A percentile compares a stretch with the other conserved stretches of the same genome.
These are phyloP conservation scores for Pachliopta kotzebuea DNA, from an alignment of 2,888 invertebrate genomes.

Conservation along the genomic window DNA sequence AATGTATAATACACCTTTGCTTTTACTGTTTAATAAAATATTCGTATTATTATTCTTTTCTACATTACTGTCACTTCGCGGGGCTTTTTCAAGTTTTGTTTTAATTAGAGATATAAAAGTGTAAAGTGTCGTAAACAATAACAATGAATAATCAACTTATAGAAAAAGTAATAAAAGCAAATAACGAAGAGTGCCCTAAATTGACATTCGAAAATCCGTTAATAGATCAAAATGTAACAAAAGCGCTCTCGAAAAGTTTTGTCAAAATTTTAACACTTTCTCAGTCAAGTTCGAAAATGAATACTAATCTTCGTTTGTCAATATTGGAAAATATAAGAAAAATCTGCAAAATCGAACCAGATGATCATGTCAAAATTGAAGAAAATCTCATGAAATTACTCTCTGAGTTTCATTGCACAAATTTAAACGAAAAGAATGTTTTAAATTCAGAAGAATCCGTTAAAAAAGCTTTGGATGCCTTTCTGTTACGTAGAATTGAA, in stretches of 20 bases:
- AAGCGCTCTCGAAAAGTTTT: constrained; percentile 59
- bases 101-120: neutral
- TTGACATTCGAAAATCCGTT: constrained; percentile 59
- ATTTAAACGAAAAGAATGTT: constrained; percentile 34
- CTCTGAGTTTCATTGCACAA: constrained; percentile 46
- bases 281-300: constrained; percentile 47
- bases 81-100: no score
- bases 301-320: constrained; percentile 52
- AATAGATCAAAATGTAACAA: constrained; percentile 58
- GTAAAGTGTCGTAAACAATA: neutral
- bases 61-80: no score
- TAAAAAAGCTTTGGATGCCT: constrained; percentile 54
- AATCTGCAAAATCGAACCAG: constrained; percentile 54
- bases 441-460: constrained; percentile 30
- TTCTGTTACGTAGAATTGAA: constrained; percentile 52
- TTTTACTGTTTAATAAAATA: no score
- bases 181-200: constrained; percentile 50
- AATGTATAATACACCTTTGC: no score
- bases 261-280: constrained; percentile 57
- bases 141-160: constrained; percentile 61
- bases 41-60: no score
- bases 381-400: constrained; percentile 49
- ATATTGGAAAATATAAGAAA: constrained; percentile 60
- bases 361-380: constrained; percentile 52
- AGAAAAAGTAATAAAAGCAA: constrained; percentile 55